Base-by-base conservation (phyloP, 2,797 vertebrate species). In the Nannoperca australis region DNA sequence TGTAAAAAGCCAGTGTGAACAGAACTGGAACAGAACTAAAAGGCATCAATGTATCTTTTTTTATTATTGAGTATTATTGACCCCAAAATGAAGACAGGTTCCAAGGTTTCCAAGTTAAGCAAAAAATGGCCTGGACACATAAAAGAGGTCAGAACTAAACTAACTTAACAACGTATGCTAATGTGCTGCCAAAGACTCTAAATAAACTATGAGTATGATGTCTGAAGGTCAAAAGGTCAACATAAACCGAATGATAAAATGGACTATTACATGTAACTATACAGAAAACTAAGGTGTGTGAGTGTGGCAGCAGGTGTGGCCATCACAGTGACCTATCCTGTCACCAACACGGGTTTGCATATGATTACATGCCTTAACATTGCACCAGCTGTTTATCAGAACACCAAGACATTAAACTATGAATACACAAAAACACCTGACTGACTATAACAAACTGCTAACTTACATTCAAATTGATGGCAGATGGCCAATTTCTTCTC, bases 401-500 rank as follows among this genome's bases (percentile, higher is more conserved):
- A 73, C 42, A 65, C 38, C 24, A 15, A 76, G 40, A 73, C n/a
- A 63, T 73, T 55, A 70, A 78, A 65, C 72, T 58, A 51, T 32
- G 55, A 76, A 76, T 62, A 73, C 22, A 62, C 4, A 15, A 42
- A 59, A 78, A 70, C 72, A 78, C 70, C 54, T 73, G 70, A 76
- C 59, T 76, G 50, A 64, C 64, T 45, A 34, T 67, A 70, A 82
- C 68, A 84, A 91, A 84, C 72, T 68, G 83, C 89, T 83, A 73
- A 61, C 76, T 87, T 70, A 49, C 15, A 58, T 82, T 82, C 72
- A 85, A 85, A 93, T 79, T 81, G 76, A 66, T 65, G 71, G 77
- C 94, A 94, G 94, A 94, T 94, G 93, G 91, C 70, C 80, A 80
- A 83, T 86, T 87, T 82, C 68, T 78, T 81, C 85, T 89, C 81